These are phyloP conservation scores for Cladopsammia gracilis DNA, from an alignment of 64 coral and sea anemone species.

Conservation along the genomic window DNA sequence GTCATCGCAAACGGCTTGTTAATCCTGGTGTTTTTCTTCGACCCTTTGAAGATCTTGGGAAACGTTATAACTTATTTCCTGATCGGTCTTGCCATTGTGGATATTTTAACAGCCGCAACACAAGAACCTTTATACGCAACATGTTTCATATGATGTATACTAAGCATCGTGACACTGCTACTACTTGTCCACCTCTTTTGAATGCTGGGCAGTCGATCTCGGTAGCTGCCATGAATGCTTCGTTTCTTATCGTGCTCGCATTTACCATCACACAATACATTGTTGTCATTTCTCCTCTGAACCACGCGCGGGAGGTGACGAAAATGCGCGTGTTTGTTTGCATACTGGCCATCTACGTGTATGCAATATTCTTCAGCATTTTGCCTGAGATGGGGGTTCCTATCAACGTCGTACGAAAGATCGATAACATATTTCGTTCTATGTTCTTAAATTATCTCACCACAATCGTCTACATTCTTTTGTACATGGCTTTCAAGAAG, in stretches of 20 bases:
- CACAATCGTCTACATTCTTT: constrained; percentile 12
- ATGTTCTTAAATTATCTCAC: constrained; percentile 2
- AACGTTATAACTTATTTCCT: neutral
- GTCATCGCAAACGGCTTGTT: neutral
- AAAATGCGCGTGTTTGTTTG: neutral
- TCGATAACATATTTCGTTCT: neutral
- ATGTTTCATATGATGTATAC: neutral
- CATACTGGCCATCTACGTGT: neutral
- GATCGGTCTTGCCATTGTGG: neutral
- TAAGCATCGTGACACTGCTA: neutral
- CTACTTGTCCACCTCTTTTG: no score
- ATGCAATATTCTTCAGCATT: constrained; percentile 21
- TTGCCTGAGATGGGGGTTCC: no score
- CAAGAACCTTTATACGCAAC: neutral
- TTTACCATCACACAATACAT: no score
- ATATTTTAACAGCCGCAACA: neutral
- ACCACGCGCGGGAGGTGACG: constrained; percentile 10
- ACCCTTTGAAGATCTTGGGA: neutral
- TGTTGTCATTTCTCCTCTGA: constrained; percentile 24
- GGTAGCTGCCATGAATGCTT: no score
- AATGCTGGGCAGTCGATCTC: no score
- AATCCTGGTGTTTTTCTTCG: neutral
- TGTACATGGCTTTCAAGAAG: constrained; percentile 43
- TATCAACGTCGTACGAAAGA: no score
- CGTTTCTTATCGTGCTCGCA: no score